These are phyloP conservation scores for Gorsachius magnificus DNA, from an alignment of 2,797 vertebrate species.

Conservation along the genomic window DNA sequence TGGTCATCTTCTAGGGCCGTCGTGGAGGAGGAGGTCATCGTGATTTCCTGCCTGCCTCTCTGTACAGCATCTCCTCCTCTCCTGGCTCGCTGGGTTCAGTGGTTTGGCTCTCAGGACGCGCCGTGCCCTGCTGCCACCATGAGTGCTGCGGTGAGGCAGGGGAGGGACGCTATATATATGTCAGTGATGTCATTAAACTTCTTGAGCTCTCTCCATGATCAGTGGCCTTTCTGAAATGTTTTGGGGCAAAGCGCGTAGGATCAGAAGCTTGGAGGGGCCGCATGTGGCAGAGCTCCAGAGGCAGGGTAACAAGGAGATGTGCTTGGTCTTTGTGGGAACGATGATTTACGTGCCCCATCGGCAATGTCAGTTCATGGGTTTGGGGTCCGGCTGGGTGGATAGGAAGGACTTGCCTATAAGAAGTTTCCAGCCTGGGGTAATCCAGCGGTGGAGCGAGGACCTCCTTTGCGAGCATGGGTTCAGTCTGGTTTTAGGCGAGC, in stretches of 20 bases:
- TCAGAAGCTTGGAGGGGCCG: neutral
- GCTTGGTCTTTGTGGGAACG: neutral
- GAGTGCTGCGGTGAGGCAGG: neutral
- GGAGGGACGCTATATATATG: rapidly evolving
- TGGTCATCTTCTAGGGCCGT: neutral
- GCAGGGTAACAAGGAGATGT: neutral
- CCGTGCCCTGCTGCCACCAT: neutral
- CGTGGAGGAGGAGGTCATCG: rapidly evolving
- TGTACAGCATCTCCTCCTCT: neutral
- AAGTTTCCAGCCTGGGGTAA: neutral
- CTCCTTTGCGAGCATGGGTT: neutral
- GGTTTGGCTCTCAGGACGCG: neutral
- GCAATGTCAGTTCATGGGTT: neutral
- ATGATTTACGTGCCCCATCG: rapidly evolving
- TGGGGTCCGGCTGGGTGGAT: neutral
- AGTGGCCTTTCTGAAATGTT: neutral
- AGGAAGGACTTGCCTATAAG: neutral
- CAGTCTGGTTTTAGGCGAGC: neutral
- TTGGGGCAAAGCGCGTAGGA: neutral
- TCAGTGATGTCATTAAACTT: neutral
- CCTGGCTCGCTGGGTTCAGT: neutral
- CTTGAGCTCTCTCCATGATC: neutral
- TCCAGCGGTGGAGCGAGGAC: rapidly evolving
- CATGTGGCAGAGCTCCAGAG: neutral
- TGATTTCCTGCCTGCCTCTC: neutral